Conservation (phyloP, 1,140 invertebrate genomes). For the Mya arenaria region DNA sequence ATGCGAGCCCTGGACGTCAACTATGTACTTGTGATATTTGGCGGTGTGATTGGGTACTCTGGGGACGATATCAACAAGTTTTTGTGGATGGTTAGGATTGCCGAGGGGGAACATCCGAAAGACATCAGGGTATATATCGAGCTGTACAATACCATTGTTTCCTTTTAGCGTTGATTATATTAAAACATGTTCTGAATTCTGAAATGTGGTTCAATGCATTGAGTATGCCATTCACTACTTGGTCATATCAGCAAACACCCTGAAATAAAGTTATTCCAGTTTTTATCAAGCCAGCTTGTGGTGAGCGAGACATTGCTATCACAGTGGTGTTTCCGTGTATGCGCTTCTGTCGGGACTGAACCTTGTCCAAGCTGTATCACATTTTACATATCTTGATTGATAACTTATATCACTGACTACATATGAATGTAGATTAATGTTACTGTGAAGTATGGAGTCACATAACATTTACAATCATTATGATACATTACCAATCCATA, state of each 20-base stretch:
- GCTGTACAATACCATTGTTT: too few relatives aligned
- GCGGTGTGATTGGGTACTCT: conserved; percentile 99
- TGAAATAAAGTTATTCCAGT: too few relatives aligned
- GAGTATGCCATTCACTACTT: too few relatives aligned
- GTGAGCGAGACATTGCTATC: too few relatives aligned
- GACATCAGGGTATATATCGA: conserved; percentile 95
- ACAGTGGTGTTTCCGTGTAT: too few relatives aligned
- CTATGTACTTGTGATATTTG: conserved; percentile 98
- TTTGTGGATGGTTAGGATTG: conserved; percentile 99
- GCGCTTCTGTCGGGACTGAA: too few relatives aligned
- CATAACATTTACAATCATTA: background rate
- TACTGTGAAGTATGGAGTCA: background rate
- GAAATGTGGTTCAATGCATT: too few relatives aligned
- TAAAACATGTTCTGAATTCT: too few relatives aligned
- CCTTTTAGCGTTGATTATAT: too few relatives aligned
- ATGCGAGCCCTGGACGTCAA: conserved; percentile 98
- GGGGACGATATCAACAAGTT: conserved; percentile 99
- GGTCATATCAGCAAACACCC: too few relatives aligned
- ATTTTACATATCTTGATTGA: background rate
- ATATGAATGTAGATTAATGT: background rate
- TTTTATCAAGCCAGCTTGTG: too few relatives aligned
- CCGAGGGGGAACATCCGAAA: conserved; percentile 99
- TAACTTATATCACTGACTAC: background rate
- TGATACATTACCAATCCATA: conserved; percentile 1
- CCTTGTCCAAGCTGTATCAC: too few relatives aligned